phyloP scores from a whole-genome alignment of 2,888 invertebrate genomes.

The Odontothrips loti region DNA sequence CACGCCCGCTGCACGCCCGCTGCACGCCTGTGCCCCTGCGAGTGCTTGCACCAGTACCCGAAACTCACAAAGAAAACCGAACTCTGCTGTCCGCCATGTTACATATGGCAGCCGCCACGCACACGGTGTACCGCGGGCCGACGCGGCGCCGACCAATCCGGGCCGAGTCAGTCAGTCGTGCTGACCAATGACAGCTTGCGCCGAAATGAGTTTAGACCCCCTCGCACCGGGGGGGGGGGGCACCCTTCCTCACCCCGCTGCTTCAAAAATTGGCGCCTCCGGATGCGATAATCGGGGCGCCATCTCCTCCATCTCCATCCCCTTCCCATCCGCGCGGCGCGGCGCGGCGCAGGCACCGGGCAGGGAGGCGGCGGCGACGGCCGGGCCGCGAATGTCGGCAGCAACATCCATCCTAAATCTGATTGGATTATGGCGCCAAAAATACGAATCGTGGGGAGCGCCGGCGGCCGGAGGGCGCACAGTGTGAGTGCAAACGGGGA shows the following conservation, averaged over 20 bases:
- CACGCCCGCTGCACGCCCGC: neutral
- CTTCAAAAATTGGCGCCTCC: slow-evolving; percentile 14
- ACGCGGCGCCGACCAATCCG: neutral
- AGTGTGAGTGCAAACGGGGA: too few relatives aligned
- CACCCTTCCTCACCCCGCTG: neutral
- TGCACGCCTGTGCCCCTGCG: neutral
- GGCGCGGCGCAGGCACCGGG: neutral
- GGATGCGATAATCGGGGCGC: neutral
- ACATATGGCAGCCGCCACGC: neutral
- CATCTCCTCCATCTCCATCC: neutral
- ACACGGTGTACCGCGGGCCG: neutral
- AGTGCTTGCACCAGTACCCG: neutral
- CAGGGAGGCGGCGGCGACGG: neutral
- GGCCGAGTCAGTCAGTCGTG: neutral
- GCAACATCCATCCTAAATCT: neutral
- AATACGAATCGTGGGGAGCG: neutral
- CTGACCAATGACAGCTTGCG: neutral
- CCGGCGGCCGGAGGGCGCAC: neutral
- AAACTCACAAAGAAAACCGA: neutral
- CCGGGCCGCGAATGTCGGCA: neutral
- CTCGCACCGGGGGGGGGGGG: neutral
- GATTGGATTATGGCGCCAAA: slow-evolving; percentile 4
- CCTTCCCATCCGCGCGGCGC: neutral
- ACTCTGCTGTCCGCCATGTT: neutral
- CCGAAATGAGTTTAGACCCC: neutral